Percentiles rank a stretch among this genome's conserved stretches.
Evolutionary conservation across 2,888 invertebrate species (phyloP).

Genomic region (Xylota sylvarum): DNA sequence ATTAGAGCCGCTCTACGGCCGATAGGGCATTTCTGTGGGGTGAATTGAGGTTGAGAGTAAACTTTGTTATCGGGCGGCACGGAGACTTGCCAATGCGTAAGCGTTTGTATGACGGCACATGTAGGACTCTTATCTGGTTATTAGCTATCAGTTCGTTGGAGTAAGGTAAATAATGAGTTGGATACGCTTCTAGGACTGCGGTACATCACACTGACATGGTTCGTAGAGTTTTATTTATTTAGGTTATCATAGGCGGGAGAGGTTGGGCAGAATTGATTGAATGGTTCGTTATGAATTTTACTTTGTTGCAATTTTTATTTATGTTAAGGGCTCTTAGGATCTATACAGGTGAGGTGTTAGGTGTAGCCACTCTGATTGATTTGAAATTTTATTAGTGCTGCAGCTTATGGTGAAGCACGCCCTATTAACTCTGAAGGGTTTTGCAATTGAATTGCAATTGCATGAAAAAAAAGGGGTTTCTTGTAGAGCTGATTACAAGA

Average conservation of each 20-base stretch:
- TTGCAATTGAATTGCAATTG: too few relatives aligned
- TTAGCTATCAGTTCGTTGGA: conserved; percentile 31
- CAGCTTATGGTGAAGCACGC: too few relatives aligned
- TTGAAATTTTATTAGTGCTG: too few relatives aligned
- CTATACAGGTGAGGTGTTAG: neutral
- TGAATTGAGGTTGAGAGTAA: conserved; percentile 35
- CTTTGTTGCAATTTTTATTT: neutral
- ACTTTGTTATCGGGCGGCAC: conserved; percentile 33
- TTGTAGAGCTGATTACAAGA: too few relatives aligned
- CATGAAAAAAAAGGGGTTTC: too few relatives aligned
- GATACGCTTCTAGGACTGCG: conserved; percentile 4
- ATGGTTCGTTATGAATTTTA: conserved; percentile 8
- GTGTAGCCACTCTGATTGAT: too few relatives aligned
- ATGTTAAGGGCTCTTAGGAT: neutral
- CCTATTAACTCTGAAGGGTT: too few relatives aligned
- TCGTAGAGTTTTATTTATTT: conserved; percentile 20
- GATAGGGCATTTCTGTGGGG: conserved; percentile 20
- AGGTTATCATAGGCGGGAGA: conserved; percentile 41
- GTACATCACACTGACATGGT: neutral
- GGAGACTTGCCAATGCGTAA: conserved; percentile 39
- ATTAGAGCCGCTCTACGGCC: conserved; percentile 30
- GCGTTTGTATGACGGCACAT: conserved; percentile 19
- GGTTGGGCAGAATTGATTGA: conserved; percentile 49
- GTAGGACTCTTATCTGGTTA: conserved; percentile 31
- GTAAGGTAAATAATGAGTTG: conserved; percentile 41